Base-by-base conservation (phyloP, 2,113 vertebrate species). In the Marmota flaviventris region DNA sequence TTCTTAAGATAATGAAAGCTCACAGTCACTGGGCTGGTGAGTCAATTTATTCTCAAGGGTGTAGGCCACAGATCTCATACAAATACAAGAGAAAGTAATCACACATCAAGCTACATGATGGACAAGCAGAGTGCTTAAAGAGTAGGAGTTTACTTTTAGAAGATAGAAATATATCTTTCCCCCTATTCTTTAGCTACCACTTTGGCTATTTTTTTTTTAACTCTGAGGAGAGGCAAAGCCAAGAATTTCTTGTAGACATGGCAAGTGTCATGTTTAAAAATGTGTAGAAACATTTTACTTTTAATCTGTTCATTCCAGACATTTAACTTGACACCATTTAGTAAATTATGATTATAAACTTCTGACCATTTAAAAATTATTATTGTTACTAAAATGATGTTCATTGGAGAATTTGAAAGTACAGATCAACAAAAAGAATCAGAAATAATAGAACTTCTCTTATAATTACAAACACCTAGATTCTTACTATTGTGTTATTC, bases 181-280 rank as follows among this genome's bases (percentile, higher is more conserved):
- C 32, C 89, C 92, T 88, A 85, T 90, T 42, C 89, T 98, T 98
- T 83, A 93, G 75, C 2, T 53, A 88, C 53, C 79, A 12, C 39
- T 81, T 76, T 75, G 34, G 65, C 96, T 96, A 77, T 88, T 96
- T 97, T 97, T 97, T 97, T 85, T 70, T 95, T 83, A 76, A 91
- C 97, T 95, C 96, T 65, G 76, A 56, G 95, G 78, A 94, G 79
- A 93, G 53, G 58, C 85, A 95, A 95, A 96, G 81, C 45, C 94
- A 95, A 98, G 29, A 97, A 96, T 85, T 95, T 90, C 37, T 97
- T 92, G 53, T 87, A 84, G 65, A 92, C 42, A 92, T 93, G 94
- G 70, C 61, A 97, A 98, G 93, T 76, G 92, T 96, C 42, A 73
- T 95, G 67, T 92, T 98, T 98, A 90, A 94, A 97, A 98, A 97